Percentiles rank a stretch among this genome's conserved stretches.
Conservation (phyloP, 2,113 vertebrate genomes). For the Butorides virescens region DNA sequence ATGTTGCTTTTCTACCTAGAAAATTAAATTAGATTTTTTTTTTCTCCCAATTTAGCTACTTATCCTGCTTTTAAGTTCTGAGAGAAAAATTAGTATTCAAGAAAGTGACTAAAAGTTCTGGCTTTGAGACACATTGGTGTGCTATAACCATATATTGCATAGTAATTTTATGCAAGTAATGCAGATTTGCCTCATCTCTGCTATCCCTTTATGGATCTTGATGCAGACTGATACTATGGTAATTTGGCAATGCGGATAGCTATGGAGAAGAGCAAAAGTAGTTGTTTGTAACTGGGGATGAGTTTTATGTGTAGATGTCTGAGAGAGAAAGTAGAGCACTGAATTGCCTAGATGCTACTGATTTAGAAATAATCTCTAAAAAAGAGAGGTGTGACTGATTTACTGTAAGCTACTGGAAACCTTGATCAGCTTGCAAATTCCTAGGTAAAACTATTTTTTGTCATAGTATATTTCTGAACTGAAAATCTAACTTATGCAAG, state of each 20-base stretch:
- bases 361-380: background rate
- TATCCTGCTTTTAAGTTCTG: background rate
- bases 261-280: background rate
- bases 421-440: background rate
- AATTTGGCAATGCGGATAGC: background rate
- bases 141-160: background rate
- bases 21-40: background rate
- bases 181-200: background rate
- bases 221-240: background rate
- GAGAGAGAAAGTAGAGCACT: background rate
- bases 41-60: background rate
- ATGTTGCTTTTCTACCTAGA: background rate
- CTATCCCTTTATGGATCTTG: background rate
- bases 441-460: background rate
- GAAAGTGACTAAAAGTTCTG: background rate
- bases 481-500: conserved; percentile 50
- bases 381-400: background rate
- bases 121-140: background rate
- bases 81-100: background rate
- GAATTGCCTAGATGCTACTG: background rate
- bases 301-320: background rate
- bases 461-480: conserved; percentile 2
- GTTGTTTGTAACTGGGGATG: background rate
- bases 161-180: background rate
- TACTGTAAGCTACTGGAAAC: background rate